A percentile compares a stretch with the other conserved stretches of the same genome.
These are phyloP conservation scores for Sinella curviseta DNA, from an alignment of 1,140 invertebrate species.

Conservation along the genomic window DNA sequence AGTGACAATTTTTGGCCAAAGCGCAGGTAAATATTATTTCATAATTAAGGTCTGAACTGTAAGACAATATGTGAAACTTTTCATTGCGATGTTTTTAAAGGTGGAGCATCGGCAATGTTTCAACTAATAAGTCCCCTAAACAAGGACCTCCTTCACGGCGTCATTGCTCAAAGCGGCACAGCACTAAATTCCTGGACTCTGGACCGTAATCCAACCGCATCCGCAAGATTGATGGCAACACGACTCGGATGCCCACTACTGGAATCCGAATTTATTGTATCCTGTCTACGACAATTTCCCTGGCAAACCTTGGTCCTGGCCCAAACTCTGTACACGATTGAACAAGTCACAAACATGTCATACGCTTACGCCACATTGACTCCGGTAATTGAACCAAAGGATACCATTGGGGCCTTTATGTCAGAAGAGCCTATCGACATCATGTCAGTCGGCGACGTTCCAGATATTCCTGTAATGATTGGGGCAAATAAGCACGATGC, in stretches of 20 bases:
- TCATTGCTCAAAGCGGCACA: slow-evolving; percentile 27
- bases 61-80: neutral
- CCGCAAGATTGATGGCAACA: slow-evolving; percentile 20
- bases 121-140: slow-evolving; percentile 31
- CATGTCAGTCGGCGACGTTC: slow-evolving; percentile 30
- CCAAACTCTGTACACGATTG: neutral
- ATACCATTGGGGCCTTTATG: slow-evolving; percentile 36
- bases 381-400: slow-evolving; percentile 40
- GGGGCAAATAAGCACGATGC: slow-evolving; percentile 44
- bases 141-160: slow-evolving; percentile 35
- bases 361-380: neutral
- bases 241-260: slow-evolving; percentile 13
- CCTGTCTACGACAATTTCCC: slow-evolving; percentile 7
- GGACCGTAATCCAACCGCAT: slow-evolving; percentile 17
- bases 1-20: slow-evolving; percentile 52
- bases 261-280: slow-evolving; percentile 6
- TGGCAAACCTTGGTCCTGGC: neutral
- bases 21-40: no score
- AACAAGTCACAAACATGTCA: neutral
- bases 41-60: no score
- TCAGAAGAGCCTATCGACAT: slow-evolving; percentile 40
- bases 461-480: slow-evolving; percentile 36
- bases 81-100: no score
- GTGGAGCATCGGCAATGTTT: slow-evolving; percentile 18
- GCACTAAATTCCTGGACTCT: slow-evolving; percentile 32